Base-by-base conservation (phyloP, 2,797 vertebrate species). In the Falco peregrinus region DNA sequence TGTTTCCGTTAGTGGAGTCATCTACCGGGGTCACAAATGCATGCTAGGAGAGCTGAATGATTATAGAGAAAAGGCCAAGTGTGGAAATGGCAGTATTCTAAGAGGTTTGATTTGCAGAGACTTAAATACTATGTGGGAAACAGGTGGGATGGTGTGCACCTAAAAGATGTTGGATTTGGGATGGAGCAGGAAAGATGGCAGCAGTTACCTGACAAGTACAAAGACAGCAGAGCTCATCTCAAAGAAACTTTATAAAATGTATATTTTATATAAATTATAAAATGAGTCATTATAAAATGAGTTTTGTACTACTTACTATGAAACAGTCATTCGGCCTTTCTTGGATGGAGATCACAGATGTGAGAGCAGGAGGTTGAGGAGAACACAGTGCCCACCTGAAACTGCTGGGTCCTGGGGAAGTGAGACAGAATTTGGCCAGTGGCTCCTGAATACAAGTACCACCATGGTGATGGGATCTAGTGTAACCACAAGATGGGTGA, bases 191-290 rank as follows among this genome's bases (percentile, higher is more conserved):
- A 47, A 35, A 76, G 48, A 14, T 5, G 74, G 64, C 63, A 92
- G 43, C 28, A 68, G 29, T 8, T 8, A 13, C 17, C 75, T 67
- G 12, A 60, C 6, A 21, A 0, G 4, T 3, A 57, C 11, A 70
- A n/a, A 82, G 25, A 24, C 0, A 51, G 48, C 0, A 10, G 17
- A 22, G 54, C 33, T 93, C 1, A 0, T 41, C 24, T 57, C 71
- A 71, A 35, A 87, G 13, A 45, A 87, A 48, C 12, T 37, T 37
- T 37, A 37, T 37, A 37, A 37, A 37, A 37, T 37, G 10, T 37
- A 37, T 37, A 37, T 37, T 37, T 37, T 37, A 37, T 37, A 10
- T 37, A 37, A 37, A 37, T 37, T 37, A 37, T 37, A 37, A 37
- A 37, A 37, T 37, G 37, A 37, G 14, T 8, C 45, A 19, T 59